Conservation (phyloP, 2,113 vertebrate genomes). For the Propithecus coquereli region DNA sequence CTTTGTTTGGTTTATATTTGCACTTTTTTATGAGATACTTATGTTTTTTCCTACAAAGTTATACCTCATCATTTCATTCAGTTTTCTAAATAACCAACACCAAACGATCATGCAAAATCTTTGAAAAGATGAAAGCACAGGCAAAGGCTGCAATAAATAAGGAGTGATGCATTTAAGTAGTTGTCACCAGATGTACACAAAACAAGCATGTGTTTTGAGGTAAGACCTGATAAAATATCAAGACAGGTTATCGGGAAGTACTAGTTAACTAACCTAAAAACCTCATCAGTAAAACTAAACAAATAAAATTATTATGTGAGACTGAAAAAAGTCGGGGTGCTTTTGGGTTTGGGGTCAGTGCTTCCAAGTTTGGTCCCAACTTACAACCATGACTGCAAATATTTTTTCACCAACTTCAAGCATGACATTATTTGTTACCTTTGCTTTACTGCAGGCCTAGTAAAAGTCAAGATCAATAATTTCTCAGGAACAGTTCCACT, state of each 20-base stretch:
- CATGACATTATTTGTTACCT: constrained; percentile 84
- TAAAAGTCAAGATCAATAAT: constrained; percentile 80
- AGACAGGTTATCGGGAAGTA: constrained; percentile 58
- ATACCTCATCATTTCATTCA: constrained; percentile 38
- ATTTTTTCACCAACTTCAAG: constrained; percentile 80
- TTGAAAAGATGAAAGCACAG: constrained; percentile 56
- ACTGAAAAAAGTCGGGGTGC: constrained; percentile 69
- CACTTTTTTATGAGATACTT: constrained; percentile 18
- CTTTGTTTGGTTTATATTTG: constrained; percentile 44
- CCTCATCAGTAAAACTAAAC: constrained; percentile 78
- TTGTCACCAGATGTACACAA: constrained; percentile 22
- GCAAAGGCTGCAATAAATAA: constrained; percentile 24
- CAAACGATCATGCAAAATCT: constrained; percentile 45
- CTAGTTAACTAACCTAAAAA: constrained; percentile 76
- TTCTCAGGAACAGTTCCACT: constrained; percentile 74
- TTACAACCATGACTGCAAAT: constrained; percentile 82
- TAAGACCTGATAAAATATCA: constrained; percentile 66
- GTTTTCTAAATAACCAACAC: constrained; percentile 46
- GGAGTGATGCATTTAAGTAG: constrained; percentile 8
- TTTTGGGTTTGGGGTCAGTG: constrained; percentile 75
- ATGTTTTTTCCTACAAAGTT: not conserved
- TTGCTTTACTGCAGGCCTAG: constrained; percentile 73
- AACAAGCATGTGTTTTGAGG: constrained; percentile 20
- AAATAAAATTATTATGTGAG: constrained; percentile 77
- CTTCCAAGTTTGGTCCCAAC: constrained; percentile 71